phyloP scores from a whole-genome alignment of 2,113 vertebrate species.

The Henicopernis longicauda region DNA sequence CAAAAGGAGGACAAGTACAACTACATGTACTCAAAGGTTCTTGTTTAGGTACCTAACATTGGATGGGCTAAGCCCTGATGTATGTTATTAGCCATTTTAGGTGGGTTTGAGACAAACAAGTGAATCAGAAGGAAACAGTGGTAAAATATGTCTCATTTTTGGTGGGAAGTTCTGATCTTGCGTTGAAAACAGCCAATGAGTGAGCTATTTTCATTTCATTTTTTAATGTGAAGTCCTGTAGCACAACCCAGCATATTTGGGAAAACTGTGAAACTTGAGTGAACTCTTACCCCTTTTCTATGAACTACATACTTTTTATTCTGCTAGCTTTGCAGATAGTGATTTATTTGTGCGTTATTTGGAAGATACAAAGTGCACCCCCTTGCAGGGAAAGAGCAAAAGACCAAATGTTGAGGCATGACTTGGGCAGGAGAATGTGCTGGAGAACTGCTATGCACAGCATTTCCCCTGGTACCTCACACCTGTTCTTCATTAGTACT shows the following conservation, averaged over 20 bases:
- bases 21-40: background rate
- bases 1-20: background rate
- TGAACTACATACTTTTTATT: background rate
- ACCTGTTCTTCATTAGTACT: conserved; percentile 55
- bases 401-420: background rate
- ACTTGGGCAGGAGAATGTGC: background rate
- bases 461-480: conserved; percentile 21
- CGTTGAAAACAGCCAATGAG: background rate
- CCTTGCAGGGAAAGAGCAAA: background rate
- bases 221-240: background rate
- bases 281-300: background rate
- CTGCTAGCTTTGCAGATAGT: background rate
- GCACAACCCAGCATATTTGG: background rate
- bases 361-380: background rate
- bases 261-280: background rate
- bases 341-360: background rate
- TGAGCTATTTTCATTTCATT: background rate
- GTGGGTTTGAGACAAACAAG: background rate
- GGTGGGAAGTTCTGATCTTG: background rate
- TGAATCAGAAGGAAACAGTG: background rate
- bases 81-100: background rate
- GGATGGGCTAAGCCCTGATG: background rate
- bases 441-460: background rate
- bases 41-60: rapidly evolving
- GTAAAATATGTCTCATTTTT: background rate